Percentiles rank a stretch among this genome's conserved stretches.
phyloP scores from a whole-genome alignment of 2,113 vertebrate genomes.

The Pteropus alecto region DNA sequence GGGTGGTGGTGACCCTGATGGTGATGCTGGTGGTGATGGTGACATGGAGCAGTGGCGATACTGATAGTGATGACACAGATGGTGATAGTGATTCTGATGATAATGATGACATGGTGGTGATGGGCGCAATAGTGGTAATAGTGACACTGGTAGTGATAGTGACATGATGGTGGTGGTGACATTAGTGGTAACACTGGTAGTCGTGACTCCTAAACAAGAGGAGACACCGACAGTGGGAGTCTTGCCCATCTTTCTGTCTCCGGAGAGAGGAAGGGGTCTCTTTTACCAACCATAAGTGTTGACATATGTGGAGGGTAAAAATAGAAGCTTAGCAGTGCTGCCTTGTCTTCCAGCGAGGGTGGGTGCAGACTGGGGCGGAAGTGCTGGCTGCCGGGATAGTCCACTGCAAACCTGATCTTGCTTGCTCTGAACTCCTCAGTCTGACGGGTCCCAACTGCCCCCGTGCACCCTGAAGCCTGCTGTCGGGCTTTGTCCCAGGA shows the following conservation, averaged over 20 bases:
- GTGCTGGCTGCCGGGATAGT: neutral
- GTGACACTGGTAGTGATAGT: neutral
- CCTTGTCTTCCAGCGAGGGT: conserved; percentile 27
- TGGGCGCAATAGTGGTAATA: neutral
- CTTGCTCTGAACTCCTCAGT: neutral
- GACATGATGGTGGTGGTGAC: neutral
- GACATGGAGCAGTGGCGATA: neutral
- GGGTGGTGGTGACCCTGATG: neutral
- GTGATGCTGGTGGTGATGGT: neutral
- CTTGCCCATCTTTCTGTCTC: neutral
- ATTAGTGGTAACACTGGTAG: neutral
- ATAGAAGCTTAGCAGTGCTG: conserved; percentile 35
- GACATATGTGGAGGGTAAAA: conserved; percentile 56
- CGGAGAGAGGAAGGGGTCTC: neutral
- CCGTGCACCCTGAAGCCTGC: neutral
- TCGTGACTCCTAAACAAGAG: neutral
- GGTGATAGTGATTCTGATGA: neutral
- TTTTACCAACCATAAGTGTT: neutral
- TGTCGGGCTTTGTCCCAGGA: neutral
- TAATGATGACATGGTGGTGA: neutral
- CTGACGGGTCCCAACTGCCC: neutral
- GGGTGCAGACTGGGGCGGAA: neutral
- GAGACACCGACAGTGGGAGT: neutral
- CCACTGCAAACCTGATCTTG: neutral
- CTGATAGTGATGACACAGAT: too few relatives aligned